Percentiles rank a stretch among this genome's conserved stretches.
phyloP scores from a whole-genome alignment of 1,140 invertebrate species.

The Drosophila subpulchrella region DNA sequence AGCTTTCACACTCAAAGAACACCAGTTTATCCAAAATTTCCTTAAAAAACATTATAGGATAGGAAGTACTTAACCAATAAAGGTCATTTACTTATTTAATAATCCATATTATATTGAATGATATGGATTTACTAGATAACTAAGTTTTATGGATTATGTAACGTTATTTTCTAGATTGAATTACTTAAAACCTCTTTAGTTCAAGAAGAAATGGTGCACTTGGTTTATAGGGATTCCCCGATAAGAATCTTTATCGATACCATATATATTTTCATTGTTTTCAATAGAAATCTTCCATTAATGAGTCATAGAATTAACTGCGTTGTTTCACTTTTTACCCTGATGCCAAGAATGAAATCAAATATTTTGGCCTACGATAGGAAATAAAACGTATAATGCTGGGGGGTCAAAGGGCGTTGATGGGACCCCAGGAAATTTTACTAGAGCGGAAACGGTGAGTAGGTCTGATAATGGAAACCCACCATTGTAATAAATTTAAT shows the following conservation, averaged over 20 bases:
- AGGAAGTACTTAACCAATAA: not conserved
- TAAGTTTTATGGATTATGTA: not conserved
- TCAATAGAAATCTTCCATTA: not conserved
- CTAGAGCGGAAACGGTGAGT: conserved; percentile 56
- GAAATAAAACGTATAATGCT: not conserved
- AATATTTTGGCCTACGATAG: not conserved
- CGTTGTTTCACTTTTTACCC: not conserved
- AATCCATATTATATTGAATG: not conserved
- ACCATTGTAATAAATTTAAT: conserved; percentile 53
- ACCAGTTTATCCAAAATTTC: not conserved
- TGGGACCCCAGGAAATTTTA: conserved; percentile 12
- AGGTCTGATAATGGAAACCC: conserved; percentile 36
- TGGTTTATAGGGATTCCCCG: not conserved
- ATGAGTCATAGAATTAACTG: conserved; percentile 7
- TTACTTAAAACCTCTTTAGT: not conserved
- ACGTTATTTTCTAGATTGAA: not conserved
- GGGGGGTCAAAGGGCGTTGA: not conserved
- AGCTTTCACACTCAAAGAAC: not conserved
- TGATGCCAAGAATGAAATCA: not conserved
- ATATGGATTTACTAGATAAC: too few relatives aligned
- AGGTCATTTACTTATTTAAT: not conserved
- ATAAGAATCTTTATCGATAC: conserved; percentile 3
- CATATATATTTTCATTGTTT: not conserved
- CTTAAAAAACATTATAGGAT: too few relatives aligned
- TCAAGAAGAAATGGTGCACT: not conserved